Conservation (phyloP, 2,888 invertebrate genomes). For the Idaea biselata region DNA sequence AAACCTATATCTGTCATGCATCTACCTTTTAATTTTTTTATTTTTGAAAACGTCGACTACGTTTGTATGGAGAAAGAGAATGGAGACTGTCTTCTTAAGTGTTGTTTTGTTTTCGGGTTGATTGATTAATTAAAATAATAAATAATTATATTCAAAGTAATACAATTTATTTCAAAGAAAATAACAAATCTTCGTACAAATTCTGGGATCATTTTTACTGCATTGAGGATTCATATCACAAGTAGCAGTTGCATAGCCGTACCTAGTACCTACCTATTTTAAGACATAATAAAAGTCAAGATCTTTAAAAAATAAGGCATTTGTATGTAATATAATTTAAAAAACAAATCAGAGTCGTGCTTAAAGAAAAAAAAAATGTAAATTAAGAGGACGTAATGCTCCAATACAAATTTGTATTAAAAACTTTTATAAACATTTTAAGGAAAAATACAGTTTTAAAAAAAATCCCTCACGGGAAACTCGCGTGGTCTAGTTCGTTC, state of each 20-base stretch:
- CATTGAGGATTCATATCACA: constrained; percentile 52
- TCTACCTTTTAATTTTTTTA: no score
- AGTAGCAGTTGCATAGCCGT: constrained; percentile 33
- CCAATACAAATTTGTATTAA: no score
- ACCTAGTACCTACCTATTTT: background rate
- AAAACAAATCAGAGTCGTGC: background rate
- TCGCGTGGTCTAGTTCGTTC: no score
- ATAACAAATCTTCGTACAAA: constrained; percentile 47
- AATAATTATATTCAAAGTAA: constrained; percentile 68
- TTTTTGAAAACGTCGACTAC: no score
- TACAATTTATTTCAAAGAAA: constrained; percentile 52
- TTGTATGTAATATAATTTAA: background rate
- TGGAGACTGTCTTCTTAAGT: no score
- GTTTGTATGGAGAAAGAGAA: no score
- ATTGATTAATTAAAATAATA: constrained; percentile 29
- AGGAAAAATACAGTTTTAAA: no score
- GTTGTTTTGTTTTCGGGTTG: no score
- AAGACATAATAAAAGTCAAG: background rate
- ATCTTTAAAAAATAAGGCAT: background rate
- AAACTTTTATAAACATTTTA: no score
- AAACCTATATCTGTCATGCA: no score
- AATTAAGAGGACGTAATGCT: background rate
- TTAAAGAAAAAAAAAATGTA: background rate
- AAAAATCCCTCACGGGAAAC: no score
- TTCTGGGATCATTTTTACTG: constrained; percentile 39